Percentiles rank a stretch among this genome's conserved stretches.
Conservation (phyloP, 2,888 invertebrate genomes). For the Agrilus biguttatus region DNA sequence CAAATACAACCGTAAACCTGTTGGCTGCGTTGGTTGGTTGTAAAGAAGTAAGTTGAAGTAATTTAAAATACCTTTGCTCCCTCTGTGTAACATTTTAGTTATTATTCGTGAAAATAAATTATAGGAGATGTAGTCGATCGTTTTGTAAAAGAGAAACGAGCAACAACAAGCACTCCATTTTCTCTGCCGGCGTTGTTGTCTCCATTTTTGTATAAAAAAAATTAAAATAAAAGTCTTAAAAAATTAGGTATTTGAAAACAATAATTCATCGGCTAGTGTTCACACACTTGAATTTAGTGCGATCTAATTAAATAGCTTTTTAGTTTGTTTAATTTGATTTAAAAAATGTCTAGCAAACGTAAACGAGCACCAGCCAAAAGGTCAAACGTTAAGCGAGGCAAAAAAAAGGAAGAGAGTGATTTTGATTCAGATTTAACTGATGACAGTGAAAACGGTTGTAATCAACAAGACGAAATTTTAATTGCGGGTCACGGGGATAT, state of each 20-base stretch:
- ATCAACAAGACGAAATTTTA: conserved; percentile 37
- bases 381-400: conserved; percentile 21
- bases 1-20: no score
- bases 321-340: no score
- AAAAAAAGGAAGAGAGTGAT: conserved; percentile 29
- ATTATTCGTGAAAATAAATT: conserved; percentile 21
- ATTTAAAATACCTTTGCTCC: conserved; percentile 2
- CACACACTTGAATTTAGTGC: neutral
- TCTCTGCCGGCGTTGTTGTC: conserved; percentile 13
- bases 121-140: conserved; percentile 17
- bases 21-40: no score
- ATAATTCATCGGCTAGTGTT: neutral
- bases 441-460: conserved; percentile 24
- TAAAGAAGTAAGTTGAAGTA: no score
- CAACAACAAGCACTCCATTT: conserved; percentile 14
- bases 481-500: conserved; percentile 38
- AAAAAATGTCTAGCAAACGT: conserved; percentile 23
- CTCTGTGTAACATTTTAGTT: conserved; percentile 17
- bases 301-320: no score
- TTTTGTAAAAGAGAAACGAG: conserved; percentile 14
- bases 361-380: conserved; percentile 28
- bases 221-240: neutral
- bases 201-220: neutral
- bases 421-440: conserved; percentile 31
- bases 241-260: neutral